These are phyloP conservation scores for Neomonachus schauinslandi DNA, from an alignment of 2,113 vertebrate species.

Conservation along the genomic window DNA sequence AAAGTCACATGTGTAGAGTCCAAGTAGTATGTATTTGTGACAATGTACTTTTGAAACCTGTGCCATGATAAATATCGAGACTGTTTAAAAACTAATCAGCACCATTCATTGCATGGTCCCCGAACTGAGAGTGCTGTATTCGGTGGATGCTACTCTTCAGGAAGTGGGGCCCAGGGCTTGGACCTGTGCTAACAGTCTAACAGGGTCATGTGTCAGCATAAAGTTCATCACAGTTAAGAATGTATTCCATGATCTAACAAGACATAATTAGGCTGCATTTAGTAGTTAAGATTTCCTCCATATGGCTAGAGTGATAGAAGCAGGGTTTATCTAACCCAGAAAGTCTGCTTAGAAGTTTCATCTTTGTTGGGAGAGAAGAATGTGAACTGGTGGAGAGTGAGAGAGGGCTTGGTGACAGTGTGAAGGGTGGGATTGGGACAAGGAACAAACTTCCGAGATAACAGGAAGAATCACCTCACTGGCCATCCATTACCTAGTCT, in stretches of 20 bases:
- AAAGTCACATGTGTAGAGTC: not conserved
- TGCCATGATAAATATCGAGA: not conserved
- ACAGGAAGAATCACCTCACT: not conserved
- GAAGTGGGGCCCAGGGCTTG: too few species aligned
- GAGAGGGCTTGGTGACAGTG: not conserved
- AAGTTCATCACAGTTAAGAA: not conserved
- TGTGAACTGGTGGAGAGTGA: accelerated
- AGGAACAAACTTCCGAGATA: not conserved
- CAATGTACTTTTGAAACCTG: not conserved
- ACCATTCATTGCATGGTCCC: not conserved
- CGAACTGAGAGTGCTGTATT: not conserved
- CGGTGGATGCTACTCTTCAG: not conserved
- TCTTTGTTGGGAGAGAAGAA: not conserved
- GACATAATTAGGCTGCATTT: not conserved
- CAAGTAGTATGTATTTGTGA: not conserved
- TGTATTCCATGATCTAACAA: not conserved
- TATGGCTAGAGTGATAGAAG: not conserved
- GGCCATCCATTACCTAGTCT: not conserved
- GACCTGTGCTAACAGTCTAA: not conserved
- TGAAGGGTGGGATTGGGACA: not conserved
- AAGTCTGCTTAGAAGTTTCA: not conserved
- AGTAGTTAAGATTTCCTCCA: not conserved
- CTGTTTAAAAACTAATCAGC: not conserved
- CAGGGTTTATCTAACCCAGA: not conserved
- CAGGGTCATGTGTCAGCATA: not conserved